Evolutionary conservation across 2,113 vertebrate genomes (phyloP), one percentile per base, ranked within the genome.

Genomic region (Centrocercus urophasianus): DNA sequence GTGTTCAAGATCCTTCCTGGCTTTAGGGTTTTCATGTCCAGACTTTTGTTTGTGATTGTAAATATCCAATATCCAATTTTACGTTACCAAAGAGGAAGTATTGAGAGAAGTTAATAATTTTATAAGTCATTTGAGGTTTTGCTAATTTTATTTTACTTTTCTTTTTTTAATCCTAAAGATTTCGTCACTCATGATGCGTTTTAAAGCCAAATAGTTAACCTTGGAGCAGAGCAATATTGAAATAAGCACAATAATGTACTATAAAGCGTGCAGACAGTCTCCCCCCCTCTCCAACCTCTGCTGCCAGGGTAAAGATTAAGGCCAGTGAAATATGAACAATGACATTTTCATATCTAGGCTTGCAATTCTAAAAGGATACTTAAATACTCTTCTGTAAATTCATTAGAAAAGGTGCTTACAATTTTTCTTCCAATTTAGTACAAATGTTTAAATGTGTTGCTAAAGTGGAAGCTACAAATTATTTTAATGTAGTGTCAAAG

Each of bases 261-360:
- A 48, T 90, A 67, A 69, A 77, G 15, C 42, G 20, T 89, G 65
- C 65, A 94, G 82, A 61, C 50, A 86, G 8, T 30, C 65, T 83
- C 38, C 18, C 45, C 59, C 75, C 70, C 21, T 70, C 81, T 36
- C 73, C 43, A 75, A 25, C 30, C 43, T 89, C 27, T 0, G 2
- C 76, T 92, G 70, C 87, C n/a, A 85, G n/a, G 30, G 74, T 50
- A 66, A 91, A 76, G 78, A 89, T 93, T 90, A 90, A 93, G 73
- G 73, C 94, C 83, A 82, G 65, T 86, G 77, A 93, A 86, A 90
- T 84, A 86, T 4, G 83, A 95, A 84, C 86, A 95, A 59, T 70
- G 61, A 16, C 20, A 65, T 81, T 96, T 93, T 85, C 75, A 78
- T 88, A 78, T 20, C 52, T 57, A 59, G 65, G 16, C 61, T 77